These are phyloP conservation scores for Lasioglossum zephyrum DNA, from an alignment of 2,888 invertebrate species.

Conservation along the genomic window DNA sequence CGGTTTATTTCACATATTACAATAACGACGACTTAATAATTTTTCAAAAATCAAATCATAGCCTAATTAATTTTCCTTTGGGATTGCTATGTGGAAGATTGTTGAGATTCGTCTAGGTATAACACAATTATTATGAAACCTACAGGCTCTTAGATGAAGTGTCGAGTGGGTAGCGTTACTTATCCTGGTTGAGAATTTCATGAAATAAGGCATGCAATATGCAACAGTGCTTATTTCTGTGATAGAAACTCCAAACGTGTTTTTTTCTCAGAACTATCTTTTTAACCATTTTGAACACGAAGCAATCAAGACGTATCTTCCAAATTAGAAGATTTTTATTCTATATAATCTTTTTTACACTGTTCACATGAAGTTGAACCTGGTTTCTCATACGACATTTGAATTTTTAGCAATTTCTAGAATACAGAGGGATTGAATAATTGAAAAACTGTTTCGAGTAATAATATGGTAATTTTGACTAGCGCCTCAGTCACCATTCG, in stretches of 20 bases:
- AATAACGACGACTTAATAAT: neutral
- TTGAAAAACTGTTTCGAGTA: too few relatives aligned
- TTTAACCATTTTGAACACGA: too few relatives aligned
- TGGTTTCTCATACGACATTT: too few relatives aligned
- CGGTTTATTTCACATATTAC: neutral
- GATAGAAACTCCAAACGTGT: neutral
- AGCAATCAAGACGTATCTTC: too few relatives aligned
- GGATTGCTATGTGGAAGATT: neutral
- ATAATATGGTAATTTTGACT: too few relatives aligned
- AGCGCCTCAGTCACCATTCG: too few relatives aligned
- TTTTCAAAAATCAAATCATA: neutral
- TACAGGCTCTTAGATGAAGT: neutral
- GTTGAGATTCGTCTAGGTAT: neutral
- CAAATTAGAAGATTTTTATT: too few relatives aligned
- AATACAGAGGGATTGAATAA: too few relatives aligned
- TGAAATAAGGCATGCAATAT: neutral
- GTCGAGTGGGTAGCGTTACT: neutral
- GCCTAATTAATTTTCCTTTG: neutral
- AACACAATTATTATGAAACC: neutral
- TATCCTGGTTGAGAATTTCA: neutral
- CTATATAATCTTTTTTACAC: too few relatives aligned
- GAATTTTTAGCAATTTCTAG: too few relatives aligned
- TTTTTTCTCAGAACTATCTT: neutral
- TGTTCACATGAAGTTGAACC: too few relatives aligned
- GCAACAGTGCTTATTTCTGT: neutral